Evolutionary conservation across 2,113 vertebrate species (phyloP).

Genomic region (Sturnira hondurensis): DNA sequence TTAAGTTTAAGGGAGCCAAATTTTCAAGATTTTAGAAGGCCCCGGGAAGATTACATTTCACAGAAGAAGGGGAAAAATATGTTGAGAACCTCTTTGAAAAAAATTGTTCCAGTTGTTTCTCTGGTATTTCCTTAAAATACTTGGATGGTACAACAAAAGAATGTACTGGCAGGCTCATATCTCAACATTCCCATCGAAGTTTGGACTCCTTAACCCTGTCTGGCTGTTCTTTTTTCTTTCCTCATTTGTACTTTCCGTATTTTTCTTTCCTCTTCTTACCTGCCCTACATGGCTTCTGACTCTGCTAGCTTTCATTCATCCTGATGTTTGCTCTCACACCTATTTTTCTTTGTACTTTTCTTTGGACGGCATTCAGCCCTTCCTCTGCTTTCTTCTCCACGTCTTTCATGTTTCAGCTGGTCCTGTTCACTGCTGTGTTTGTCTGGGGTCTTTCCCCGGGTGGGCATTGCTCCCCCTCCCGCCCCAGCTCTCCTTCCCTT

Average conservation of each 20-base stretch:
- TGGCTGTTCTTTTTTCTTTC: neutral
- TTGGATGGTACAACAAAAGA: constrained; percentile 41
- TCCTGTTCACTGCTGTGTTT: neutral
- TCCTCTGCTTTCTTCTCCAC: neutral
- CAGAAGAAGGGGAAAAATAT: neutral
- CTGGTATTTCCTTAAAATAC: constrained; percentile 33
- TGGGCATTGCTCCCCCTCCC: neutral
- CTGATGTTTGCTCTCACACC: neutral
- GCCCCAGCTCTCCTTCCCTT: neutral
- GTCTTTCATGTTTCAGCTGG: neutral
- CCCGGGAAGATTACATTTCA: neutral
- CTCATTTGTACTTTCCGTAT: neutral
- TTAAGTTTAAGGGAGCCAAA: neutral
- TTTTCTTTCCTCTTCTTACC: neutral
- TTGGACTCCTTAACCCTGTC: neutral
- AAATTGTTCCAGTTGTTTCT: constrained; percentile 24
- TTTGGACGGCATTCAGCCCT: fast-evolving
- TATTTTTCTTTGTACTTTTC: neutral
- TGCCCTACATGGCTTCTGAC: neutral
- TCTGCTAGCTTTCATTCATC: neutral
- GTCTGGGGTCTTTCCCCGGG: neutral
- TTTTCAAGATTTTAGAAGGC: neutral
- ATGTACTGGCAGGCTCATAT: neutral
- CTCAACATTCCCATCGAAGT: neutral
- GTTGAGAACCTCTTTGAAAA: constrained; percentile 42